Conservation (phyloP, 2,888 invertebrate genomes). For the Aphelenchoides bicaudatus region DNA sequence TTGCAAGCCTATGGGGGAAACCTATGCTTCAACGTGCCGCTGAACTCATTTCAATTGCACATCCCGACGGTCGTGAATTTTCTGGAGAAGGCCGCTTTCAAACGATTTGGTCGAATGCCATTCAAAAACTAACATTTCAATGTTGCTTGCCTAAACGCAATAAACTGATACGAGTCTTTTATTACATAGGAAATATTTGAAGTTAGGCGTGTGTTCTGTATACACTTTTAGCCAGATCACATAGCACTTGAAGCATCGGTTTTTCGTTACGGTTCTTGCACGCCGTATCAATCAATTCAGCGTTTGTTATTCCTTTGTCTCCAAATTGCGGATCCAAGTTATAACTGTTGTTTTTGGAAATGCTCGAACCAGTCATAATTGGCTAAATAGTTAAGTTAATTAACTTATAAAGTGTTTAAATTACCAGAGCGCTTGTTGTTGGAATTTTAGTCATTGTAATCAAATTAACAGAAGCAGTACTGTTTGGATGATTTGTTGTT, state of each 20-base stretch:
- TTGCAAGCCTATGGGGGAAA: conserved; percentile 82
- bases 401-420: not conserved
- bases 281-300: conserved; percentile 16
- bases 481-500: not conserved
- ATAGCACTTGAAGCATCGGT: conserved; percentile 7
- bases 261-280: conserved; percentile 11
- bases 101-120: conserved; percentile 61
- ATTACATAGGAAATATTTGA: no score
- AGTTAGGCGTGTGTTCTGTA: conserved; percentile 10
- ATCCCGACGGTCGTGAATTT: conserved; percentile 79
- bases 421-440: conserved; percentile 2
- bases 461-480: conserved; percentile 4
- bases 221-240: conserved; percentile 12
- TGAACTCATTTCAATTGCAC: conserved; percentile 80
- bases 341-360: conserved; percentile 1
- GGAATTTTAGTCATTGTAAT: conserved; percentile 2
- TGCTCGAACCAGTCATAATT: not conserved
- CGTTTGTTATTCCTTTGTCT: not conserved
- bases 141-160: no score
- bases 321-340: not conserved
- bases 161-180: no score
- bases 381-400: not conserved
- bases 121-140: conserved; percentile 5
- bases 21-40: conserved; percentile 80
- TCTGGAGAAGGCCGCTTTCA: conserved; percentile 81